Evolutionary conservation across 2,113 vertebrate species (phyloP).

Genomic region (Eidolon helvum): DNA sequence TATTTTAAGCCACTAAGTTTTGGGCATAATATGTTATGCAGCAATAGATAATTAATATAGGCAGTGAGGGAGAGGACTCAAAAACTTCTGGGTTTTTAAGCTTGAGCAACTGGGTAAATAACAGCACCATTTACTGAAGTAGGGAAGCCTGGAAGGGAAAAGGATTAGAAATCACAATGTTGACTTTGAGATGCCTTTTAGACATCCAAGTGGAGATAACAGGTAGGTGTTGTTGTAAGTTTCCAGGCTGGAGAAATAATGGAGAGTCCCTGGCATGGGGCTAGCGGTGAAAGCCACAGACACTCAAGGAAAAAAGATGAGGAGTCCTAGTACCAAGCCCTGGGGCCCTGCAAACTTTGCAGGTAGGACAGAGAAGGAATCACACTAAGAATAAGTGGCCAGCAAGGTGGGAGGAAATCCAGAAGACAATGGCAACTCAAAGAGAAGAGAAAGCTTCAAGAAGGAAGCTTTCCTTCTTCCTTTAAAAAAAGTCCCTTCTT

Average conservation of each 20-base stretch:
- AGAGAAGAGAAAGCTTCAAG: not conserved
- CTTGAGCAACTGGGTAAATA: not conserved
- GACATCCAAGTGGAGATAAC: not conserved
- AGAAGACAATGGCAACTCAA: not conserved
- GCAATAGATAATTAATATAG: not conserved
- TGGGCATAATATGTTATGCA: not conserved
- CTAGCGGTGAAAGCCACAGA: not conserved
- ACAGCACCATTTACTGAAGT: not conserved
- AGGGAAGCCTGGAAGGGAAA: not conserved
- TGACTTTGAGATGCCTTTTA: not conserved
- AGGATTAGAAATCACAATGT: not conserved
- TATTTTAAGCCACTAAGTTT: not conserved
- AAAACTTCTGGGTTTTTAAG: not conserved
- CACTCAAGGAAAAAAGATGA: not conserved
- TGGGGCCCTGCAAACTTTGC: not conserved
- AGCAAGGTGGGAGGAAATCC: not conserved
- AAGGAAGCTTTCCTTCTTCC: too few species aligned
- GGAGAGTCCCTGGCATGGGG: not conserved
- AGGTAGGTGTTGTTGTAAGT: not conserved
- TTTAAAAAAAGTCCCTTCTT: too few species aligned
- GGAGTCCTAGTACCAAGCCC: not conserved
- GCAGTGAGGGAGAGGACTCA: not conserved
- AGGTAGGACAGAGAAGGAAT: not conserved
- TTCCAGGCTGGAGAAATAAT: not conserved
- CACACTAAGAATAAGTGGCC: not conserved